Conservation (phyloP, 2,113 vertebrate species). For the Lagopus muta region DNA sequence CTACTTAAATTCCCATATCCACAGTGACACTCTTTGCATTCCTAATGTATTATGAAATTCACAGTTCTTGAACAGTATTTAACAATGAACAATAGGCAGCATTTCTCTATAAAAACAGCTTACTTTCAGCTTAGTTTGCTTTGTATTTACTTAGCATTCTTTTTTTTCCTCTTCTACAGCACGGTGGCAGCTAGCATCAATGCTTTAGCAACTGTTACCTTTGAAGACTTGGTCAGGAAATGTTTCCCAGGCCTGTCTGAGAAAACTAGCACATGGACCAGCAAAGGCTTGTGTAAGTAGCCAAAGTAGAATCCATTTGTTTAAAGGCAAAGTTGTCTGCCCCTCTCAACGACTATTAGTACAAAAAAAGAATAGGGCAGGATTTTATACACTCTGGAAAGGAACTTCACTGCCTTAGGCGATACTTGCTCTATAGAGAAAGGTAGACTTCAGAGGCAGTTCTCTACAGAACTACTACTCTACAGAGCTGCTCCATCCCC, state of each 20-base stretch:
- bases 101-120: not conserved
- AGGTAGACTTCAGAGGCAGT: not conserved
- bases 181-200: slow-evolving; percentile 91
- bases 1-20: not conserved
- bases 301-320: not conserved
- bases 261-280: slow-evolving; percentile 82
- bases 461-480: too few species aligned
- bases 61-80: too few species aligned
- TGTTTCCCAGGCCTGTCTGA: slow-evolving; percentile 79
- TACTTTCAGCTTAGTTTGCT: not conserved
- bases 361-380: not conserved
- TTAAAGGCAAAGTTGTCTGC: not conserved
- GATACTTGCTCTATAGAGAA: not conserved
- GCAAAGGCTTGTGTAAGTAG: slow-evolving; percentile 88
- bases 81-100: not conserved
- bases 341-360: not conserved
- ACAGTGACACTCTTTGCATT: not conserved
- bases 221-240: slow-evolving; percentile 86
- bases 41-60: too few species aligned
- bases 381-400: not conserved
- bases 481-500: not conserved
- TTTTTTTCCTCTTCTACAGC: slow-evolving; percentile 58
- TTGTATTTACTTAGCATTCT: not conserved
- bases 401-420: not conserved
- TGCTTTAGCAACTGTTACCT: slow-evolving; percentile 88